Conservation (phyloP, 2,888 invertebrate species). For the Drosophila mimetica region DNA sequence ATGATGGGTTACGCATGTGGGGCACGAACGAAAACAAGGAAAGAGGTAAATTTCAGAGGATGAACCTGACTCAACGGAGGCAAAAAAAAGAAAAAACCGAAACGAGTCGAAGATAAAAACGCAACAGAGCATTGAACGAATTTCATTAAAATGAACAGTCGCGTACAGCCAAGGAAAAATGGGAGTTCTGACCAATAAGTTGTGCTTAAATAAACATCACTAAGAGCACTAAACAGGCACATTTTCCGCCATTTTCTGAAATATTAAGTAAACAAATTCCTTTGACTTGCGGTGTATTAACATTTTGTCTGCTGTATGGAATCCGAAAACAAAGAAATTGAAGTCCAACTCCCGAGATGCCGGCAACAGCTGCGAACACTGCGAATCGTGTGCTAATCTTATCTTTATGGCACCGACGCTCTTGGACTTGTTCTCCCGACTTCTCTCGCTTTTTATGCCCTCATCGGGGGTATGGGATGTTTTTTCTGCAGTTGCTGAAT, state of each 20-base stretch:
- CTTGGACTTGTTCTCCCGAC: slow-evolving; percentile 70
- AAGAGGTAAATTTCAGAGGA: slow-evolving; percentile 20
- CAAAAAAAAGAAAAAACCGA: background rate
- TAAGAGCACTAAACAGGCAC: too few relatives aligned
- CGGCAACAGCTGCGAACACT: slow-evolving; percentile 43
- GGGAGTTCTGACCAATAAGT: background rate
- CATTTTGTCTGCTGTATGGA: slow-evolving; percentile 48
- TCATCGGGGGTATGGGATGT: background rate
- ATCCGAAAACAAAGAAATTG: slow-evolving; percentile 40
- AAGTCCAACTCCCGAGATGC: slow-evolving; percentile 13
- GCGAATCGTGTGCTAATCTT: slow-evolving; percentile 78
- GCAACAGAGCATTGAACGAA: slow-evolving; percentile 34
- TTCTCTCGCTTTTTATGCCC: slow-evolving; percentile 20
- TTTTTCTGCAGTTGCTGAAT: too few relatives aligned
- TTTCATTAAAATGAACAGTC: slow-evolving; percentile 32
- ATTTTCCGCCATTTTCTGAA: background rate
- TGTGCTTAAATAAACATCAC: background rate
- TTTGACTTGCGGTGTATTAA: slow-evolving; percentile 33
- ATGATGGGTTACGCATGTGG: slow-evolving; percentile 35
- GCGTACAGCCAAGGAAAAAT: slow-evolving; percentile 15
- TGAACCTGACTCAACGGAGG: slow-evolving; percentile 11
- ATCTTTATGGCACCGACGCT: slow-evolving; percentile 77
- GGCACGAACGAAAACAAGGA: slow-evolving; percentile 14
- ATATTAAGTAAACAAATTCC: slow-evolving; percentile 12
- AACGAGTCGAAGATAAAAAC: slow-evolving; percentile 22